Base-by-base conservation (phyloP, 1,140 invertebrate genomes). In the Euglossa dilemma region DNA sequence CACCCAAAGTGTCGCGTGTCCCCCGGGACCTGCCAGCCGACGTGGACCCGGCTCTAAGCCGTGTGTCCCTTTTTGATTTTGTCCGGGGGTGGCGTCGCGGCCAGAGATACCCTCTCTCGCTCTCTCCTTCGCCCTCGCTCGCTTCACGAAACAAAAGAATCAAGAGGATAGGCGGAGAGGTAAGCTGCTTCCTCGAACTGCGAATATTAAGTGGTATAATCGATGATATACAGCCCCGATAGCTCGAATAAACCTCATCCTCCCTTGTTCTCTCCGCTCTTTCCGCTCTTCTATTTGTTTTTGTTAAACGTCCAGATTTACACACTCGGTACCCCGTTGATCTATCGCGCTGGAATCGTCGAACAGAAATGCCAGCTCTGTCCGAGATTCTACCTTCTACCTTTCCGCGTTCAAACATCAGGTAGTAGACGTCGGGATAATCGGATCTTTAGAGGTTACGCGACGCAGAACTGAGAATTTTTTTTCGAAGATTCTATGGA, bases 1-100 rank as follows among this genome's bases (percentile, higher is more conserved):
- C 92, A 93, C 92, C 92, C 92, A 93, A 92, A 92, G 89, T 93
- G 92, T 93, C 92, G 92, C 92, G 90, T 92, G 92, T 92, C 90
- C 81, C 84, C 74, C 67, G 71, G 63, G 85, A 87, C 78, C 85
- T 87, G 88, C 86, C 90, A 91, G 45, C 67, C 84, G 80, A 87
- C 66, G 88, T 74, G 84, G 81, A 87, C 85, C 84, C 43, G 9
- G 36, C 59, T 74, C 83, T 90, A 89, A 91, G 88, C 73, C 63
- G 54, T 61, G 76, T 81, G 86, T 75, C 85, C 89, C 87, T 66
- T 85, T 89, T 81, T 78, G 81, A 85, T 87, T 89, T 85, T 84
- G 7, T 18, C 54, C 16, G 8, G 20, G 7, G 2, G 54, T 43
- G 47, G 54, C 23, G 43, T 6, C 23, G 56, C n/a, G 6, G 59